These are phyloP conservation scores for Heliconius ethilla DNA, from an alignment of 2,888 invertebrate species.

Conservation along the genomic window DNA sequence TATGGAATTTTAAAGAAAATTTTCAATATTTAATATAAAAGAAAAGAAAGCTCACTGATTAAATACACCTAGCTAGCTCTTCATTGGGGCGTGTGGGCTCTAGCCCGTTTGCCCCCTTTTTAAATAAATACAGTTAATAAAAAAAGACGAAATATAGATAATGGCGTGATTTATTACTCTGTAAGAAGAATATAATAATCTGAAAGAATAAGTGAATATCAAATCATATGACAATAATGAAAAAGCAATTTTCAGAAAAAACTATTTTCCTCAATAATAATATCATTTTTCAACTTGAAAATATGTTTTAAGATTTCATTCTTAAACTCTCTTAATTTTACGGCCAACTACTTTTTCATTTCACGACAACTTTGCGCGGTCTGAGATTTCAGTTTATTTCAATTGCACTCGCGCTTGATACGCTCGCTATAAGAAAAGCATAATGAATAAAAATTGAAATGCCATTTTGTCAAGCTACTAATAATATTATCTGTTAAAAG, in stretches of 20 bases:
- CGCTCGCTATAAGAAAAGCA: background rate
- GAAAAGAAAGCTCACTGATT: too few species aligned
- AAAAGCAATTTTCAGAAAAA: background rate
- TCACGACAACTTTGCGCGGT: constrained; percentile 4
- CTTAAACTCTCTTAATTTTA: constrained; percentile 15
- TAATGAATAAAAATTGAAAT: constrained; percentile 14
- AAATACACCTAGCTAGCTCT: too few species aligned
- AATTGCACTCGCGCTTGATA: constrained; percentile 22
- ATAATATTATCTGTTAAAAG: background rate
- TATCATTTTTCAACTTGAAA: background rate
- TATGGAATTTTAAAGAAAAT: too few species aligned
- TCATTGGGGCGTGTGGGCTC: too few species aligned
- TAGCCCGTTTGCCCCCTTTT: too few species aligned
- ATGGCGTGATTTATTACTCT: background rate
- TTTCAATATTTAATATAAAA: too few species aligned
- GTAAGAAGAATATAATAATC: background rate
- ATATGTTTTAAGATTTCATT: background rate
- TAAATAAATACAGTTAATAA: too few species aligned
- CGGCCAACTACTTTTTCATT: constrained; percentile 28
- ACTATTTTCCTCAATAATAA: background rate
- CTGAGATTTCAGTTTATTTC: constrained; percentile 27
- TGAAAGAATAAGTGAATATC: too few species aligned
- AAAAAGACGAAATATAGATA: background rate
- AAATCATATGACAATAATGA: too few species aligned
- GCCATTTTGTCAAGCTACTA: background rate